These are phyloP conservation scores for Acipenser oxyrinchus DNA, from an alignment of 2,797 vertebrate species.

Conservation along the genomic window DNA sequence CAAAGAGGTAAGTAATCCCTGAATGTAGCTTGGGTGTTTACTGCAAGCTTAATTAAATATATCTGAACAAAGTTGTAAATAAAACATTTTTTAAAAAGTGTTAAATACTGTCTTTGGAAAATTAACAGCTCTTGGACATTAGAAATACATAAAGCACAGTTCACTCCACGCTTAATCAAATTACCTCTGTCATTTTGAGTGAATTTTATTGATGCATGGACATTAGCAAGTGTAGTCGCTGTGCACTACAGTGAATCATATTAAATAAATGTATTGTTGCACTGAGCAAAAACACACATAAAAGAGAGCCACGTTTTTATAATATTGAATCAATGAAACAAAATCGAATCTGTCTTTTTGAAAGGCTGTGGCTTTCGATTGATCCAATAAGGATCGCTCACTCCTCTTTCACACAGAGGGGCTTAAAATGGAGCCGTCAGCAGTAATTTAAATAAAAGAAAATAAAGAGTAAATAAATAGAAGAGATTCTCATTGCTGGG, in stretches of 20 bases:
- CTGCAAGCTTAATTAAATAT: too few species aligned
- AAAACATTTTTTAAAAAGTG: too few species aligned
- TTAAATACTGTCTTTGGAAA: too few species aligned
- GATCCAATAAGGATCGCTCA: slow-evolving; percentile 43
- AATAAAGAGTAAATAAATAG: slow-evolving; percentile 71
- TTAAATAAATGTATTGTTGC: slow-evolving; percentile 37
- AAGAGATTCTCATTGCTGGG: slow-evolving; percentile 53
- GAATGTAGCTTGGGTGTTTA: too few species aligned
- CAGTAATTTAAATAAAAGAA: slow-evolving; percentile 61
- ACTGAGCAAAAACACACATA: slow-evolving; percentile 28
- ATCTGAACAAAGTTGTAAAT: too few species aligned
- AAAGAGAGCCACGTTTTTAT: slow-evolving; percentile 26
- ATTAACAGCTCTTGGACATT: slow-evolving; percentile 3
- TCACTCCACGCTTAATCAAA: slow-evolving; percentile 32
- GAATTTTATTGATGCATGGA: background rate
- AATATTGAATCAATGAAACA: slow-evolving; percentile 53
- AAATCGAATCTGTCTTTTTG: slow-evolving; percentile 53
- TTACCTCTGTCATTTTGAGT: slow-evolving; percentile 32
- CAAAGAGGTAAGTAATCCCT: too few species aligned
- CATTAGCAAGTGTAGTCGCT: slow-evolving; percentile 24
- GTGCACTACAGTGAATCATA: slow-evolving; percentile 25
- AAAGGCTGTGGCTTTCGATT: slow-evolving; percentile 31
- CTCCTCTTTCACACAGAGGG: slow-evolving; percentile 17
- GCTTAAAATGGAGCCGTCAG: slow-evolving; percentile 80
- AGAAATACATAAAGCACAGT: slow-evolving; percentile 36